These are phyloP conservation scores for Leptinotarsa juncta DNA, from an alignment of 2,888 invertebrate genomes.

Conservation along the genomic window DNA sequence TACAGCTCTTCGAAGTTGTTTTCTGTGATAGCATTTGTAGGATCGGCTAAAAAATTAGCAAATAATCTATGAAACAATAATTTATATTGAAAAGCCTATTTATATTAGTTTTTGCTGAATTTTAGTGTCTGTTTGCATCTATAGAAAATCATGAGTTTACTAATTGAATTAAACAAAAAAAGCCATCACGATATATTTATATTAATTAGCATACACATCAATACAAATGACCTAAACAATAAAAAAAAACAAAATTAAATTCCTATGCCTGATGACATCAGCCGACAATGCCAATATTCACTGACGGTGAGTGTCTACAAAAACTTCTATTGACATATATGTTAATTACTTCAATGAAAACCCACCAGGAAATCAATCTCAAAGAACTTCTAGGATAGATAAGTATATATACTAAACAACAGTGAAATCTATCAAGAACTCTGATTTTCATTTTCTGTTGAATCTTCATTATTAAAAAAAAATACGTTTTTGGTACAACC, in stretches of 20 bases:
- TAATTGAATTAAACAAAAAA: conserved; percentile 21
- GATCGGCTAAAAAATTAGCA: too few relatives aligned
- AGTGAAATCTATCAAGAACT: neutral
- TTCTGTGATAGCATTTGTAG: too few relatives aligned
- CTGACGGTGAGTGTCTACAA: conserved; percentile 37
- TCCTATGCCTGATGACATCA: conserved; percentile 34
- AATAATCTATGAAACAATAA: too few relatives aligned
- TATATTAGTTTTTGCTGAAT: too few relatives aligned
- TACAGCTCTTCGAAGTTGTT: too few relatives aligned
- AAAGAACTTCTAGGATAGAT: neutral
- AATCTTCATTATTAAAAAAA: conserved; percentile 35
- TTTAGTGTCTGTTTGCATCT: too few relatives aligned
- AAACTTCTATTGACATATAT: conserved; percentile 65
- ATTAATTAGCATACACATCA: conserved; percentile 65
- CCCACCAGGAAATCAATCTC: conserved; percentile 28
- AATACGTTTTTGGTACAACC: conserved; percentile 73
- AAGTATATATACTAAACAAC: neutral
- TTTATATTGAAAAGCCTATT: too few relatives aligned
- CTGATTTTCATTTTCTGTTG: conserved; percentile 22
- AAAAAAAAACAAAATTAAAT: conserved; percentile 37
- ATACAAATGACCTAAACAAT: conserved; percentile 53
- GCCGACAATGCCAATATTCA: conserved; percentile 34
- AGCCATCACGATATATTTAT: conserved; percentile 49
- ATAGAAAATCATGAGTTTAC: neutral
- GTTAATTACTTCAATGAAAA: conserved; percentile 59